Evolutionary conservation across 2,797 vertebrate species (phyloP).

Genomic region (Anas capensis): DNA sequence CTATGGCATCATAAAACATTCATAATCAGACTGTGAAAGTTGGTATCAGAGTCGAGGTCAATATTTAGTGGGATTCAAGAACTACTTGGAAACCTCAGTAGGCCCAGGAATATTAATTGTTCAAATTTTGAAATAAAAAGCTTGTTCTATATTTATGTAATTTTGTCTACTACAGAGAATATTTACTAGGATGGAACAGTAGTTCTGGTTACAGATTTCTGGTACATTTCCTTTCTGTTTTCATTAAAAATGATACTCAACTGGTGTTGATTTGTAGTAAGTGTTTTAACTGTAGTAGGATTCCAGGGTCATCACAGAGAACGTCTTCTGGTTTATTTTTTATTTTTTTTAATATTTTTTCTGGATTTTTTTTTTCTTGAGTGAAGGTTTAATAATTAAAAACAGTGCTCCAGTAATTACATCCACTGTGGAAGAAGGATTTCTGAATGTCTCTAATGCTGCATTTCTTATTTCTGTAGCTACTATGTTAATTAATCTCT

Average conservation of each 20-base stretch:
- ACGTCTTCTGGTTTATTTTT: not conserved
- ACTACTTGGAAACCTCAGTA: not conserved
- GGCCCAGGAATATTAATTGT: not conserved
- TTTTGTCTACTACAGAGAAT: rapidly evolving
- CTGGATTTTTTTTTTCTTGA: not conserved
- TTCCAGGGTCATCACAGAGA: not conserved
- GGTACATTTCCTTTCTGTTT: not conserved
- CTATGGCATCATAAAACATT: not conserved
- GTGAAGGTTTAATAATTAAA: not conserved
- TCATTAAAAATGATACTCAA: not conserved
- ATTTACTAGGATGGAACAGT: not conserved
- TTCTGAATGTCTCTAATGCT: not conserved
- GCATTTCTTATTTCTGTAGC: not conserved
- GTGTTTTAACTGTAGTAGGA: not conserved
- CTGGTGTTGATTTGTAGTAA: not conserved
- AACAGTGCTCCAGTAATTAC: not conserved
- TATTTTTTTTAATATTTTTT: too few species aligned
- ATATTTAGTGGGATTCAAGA: not conserved
- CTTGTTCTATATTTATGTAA: not conserved
- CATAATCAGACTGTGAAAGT: not conserved
- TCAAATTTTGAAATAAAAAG: not conserved
- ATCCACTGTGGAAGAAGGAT: not conserved
- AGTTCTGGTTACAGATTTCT: not conserved
- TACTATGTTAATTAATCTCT: not conserved
- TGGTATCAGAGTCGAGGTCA: not conserved